Conservation (phyloP, 2,113 vertebrate genomes). For the Seriola rivoliana region DNA sequence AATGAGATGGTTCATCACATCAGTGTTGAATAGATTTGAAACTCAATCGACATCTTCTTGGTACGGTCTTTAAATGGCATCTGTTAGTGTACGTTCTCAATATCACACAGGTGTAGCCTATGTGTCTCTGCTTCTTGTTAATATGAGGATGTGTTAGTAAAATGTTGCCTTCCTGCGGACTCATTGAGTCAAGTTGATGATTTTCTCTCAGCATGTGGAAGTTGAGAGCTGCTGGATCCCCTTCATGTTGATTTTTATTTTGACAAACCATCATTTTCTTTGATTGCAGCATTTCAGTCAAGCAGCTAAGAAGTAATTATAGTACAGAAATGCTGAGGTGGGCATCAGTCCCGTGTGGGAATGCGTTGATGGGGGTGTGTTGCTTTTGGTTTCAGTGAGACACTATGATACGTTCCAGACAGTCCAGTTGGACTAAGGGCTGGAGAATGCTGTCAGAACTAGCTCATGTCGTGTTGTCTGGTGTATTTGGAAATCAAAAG, state of each 20-base stretch:
- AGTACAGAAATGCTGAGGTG: too few species aligned
- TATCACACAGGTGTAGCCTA: neutral
- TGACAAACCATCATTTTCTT: neutral
- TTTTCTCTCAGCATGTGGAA: slow-evolving; percentile 28
- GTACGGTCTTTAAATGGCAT: neutral
- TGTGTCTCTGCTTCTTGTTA: slow-evolving; percentile 1
- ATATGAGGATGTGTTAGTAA: slow-evolving; percentile 6
- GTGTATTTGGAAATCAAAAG: too few species aligned
- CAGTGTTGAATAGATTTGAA: slow-evolving; percentile 1
- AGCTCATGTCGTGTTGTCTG: neutral
- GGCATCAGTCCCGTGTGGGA: too few species aligned
- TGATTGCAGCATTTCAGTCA: slow-evolving; percentile 3
- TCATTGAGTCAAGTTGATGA: slow-evolving; percentile 13
- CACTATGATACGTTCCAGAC: neutral
- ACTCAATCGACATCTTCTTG: neutral
- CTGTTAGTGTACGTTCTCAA: neutral
- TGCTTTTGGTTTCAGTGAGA: too few species aligned
- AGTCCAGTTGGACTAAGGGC: neutral
- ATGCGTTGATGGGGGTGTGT: too few species aligned
- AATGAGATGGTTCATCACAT: neutral
- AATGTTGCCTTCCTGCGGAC: slow-evolving; percentile 5
- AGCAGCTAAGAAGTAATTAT: neutral
- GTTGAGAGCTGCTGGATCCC: neutral
- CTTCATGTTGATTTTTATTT: neutral
- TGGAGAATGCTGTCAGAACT: neutral